phyloP scores from a whole-genome alignment of 1,140 invertebrate genomes.

The Drosophila pallidifrons region DNA sequence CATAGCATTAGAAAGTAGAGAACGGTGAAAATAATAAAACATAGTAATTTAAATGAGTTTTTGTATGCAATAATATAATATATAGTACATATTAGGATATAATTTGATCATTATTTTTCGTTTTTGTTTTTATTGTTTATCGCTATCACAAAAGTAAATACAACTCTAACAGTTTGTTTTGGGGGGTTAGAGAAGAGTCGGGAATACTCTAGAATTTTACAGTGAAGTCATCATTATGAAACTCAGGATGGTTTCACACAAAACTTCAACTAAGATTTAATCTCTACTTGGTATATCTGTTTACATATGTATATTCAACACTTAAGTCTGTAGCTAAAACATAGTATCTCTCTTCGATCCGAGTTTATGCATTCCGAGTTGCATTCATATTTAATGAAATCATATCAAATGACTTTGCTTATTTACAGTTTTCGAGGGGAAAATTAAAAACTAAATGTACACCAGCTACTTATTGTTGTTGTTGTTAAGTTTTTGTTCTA shows the following conservation, averaged over 20 bases:
- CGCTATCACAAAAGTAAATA: conserved; percentile 81
- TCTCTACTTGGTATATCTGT: conserved; percentile 58
- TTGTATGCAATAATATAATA: conserved; percentile 40
- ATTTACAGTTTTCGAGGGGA: conserved; percentile 55
- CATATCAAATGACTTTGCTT: conserved; percentile 78
- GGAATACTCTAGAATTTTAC: conserved; percentile 24
- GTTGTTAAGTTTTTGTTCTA: conserved; percentile 22
- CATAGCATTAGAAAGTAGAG: conserved; percentile 53
- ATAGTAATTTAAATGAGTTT: conserved; percentile 34
- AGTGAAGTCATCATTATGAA: conserved; percentile 22
- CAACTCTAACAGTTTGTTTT: conserved; percentile 60
- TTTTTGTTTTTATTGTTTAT: conserved; percentile 74
- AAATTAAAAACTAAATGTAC: conserved; percentile 45
- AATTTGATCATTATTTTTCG: conserved; percentile 60
- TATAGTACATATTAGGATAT: conserved; percentile 41
- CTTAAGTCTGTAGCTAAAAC: conserved; percentile 68
- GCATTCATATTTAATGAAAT: conserved; percentile 47
- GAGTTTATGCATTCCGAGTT: conserved; percentile 41
- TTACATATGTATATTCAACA: conserved; percentile 73
- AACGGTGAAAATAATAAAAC: conserved; percentile 18
- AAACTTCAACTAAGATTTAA: conserved; percentile 59
- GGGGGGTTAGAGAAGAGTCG: conserved; percentile 29
- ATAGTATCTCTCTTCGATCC: conserved; percentile 36
- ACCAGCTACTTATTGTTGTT: conserved; percentile 33
- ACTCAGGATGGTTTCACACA: conserved; percentile 35